phyloP scores from a whole-genome alignment of 2,113 vertebrate species.

The Campylomormyrus tamandua region DNA sequence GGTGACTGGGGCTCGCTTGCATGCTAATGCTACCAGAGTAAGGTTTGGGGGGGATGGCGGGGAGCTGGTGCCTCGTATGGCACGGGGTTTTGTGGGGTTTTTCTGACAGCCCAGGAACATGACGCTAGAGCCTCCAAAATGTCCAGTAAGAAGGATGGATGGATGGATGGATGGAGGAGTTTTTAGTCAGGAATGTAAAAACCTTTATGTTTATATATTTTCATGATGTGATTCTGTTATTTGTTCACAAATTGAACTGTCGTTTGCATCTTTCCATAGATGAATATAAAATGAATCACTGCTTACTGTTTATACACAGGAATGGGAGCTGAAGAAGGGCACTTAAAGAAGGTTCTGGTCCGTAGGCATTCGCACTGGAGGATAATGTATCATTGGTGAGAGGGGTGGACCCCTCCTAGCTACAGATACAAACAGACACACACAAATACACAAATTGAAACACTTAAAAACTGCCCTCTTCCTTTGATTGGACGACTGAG shows the following conservation, averaged over 20 bases:
- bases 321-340: conserved; percentile 92
- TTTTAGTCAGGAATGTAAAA: not conserved
- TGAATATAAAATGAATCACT: not conserved
- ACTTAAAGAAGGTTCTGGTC: conserved; percentile 53
- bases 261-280: not conserved
- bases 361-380: not conserved
- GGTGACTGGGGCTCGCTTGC: conserved; percentile 50
- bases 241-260: not conserved
- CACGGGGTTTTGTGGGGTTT: not conserved
- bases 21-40: conserved; percentile 2
- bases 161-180: not conserved
- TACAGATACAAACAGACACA: not conserved
- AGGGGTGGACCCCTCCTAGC: not conserved
- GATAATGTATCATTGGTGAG: not conserved
- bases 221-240: not conserved
- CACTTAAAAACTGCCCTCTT: not conserved
- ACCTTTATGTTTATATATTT: not conserved
- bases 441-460: not conserved
- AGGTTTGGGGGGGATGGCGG: not conserved
- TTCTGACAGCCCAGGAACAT: not conserved
- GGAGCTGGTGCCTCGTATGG: not conserved
- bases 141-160: not conserved
- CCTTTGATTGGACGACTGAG: not conserved
- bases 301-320: conserved; percentile 57
- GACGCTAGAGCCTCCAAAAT: not conserved